phyloP scores from a whole-genome alignment of 2,888 invertebrate species.

The Cyclophora punctaria region DNA sequence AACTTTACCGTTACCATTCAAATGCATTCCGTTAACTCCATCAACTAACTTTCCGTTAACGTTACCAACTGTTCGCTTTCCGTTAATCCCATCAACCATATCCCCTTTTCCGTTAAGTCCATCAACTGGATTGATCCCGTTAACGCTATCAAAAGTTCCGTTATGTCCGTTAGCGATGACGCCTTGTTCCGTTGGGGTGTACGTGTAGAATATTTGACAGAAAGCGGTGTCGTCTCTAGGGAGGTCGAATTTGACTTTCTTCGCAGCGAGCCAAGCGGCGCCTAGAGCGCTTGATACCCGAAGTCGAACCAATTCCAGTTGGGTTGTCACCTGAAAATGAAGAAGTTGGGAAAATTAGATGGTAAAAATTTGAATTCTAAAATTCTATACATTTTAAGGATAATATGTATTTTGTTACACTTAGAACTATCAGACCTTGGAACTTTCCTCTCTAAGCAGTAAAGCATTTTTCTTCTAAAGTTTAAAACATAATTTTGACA shows the following conservation, averaged over 20 bases:
- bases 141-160: too few species aligned
- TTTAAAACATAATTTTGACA: too few species aligned
- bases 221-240: slow-evolving; percentile 83
- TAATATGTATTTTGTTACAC: too few species aligned
- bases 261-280: slow-evolving; percentile 89
- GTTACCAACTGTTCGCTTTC: not conserved
- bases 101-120: not conserved
- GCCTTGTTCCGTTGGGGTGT: slow-evolving; percentile 34
- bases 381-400: too few species aligned
- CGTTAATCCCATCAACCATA: not conserved
- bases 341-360: too few species aligned
- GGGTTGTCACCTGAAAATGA: slow-evolving; percentile 46
- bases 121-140: too few species aligned
- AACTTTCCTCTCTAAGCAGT: too few species aligned
- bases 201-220: slow-evolving; percentile 79
- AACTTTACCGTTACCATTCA: too few species aligned
- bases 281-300: slow-evolving; percentile 88
- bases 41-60: slow-evolving; percentile 5
- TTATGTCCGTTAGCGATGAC: slow-evolving; percentile 20
- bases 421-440: too few species aligned
- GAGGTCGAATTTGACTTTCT: slow-evolving; percentile 76
- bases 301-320: slow-evolving; percentile 78
- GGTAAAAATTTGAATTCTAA: too few species aligned
- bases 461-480: too few species aligned
- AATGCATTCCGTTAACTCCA: not conserved